Evolutionary conservation across 2,888 invertebrate genomes (phyloP).

Genomic region (Cerastoderma edule): DNA sequence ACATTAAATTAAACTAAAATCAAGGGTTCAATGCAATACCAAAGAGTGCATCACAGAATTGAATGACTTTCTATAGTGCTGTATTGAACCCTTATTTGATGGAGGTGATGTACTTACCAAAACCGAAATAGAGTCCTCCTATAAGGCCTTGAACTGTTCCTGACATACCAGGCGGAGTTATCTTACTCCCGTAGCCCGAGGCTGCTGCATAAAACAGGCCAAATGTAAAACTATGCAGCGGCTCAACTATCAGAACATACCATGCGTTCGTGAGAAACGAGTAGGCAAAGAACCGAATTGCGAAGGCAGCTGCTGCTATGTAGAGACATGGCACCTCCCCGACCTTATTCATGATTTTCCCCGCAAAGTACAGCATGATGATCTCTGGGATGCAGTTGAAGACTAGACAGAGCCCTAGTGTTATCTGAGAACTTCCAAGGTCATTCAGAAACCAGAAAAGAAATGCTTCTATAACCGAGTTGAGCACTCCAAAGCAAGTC

Average conservation of each 20-base stretch:
- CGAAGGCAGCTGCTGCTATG: constrained; percentile 91
- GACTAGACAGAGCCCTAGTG: constrained; percentile 77
- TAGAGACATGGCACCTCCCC: constrained; percentile 92
- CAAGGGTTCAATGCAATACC: too few species aligned
- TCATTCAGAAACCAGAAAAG: constrained; percentile 91
- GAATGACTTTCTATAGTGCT: too few species aligned
- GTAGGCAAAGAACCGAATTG: constrained; percentile 92
- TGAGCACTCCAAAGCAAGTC: constrained; percentile 92
- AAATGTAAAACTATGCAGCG: constrained; percentile 94
- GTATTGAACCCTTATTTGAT: too few species aligned
- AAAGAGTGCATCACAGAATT: too few species aligned
- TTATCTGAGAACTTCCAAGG: constrained; percentile 68
- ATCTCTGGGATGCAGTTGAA: constrained; percentile 76
- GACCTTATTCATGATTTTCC: constrained; percentile 91
- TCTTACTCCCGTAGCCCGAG: constrained; percentile 92
- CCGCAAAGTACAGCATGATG: constrained; percentile 89
- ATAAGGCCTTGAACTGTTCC: constrained; percentile 94
- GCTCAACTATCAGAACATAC: constrained; percentile 93
- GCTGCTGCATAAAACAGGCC: constrained; percentile 97
- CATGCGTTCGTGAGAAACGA: constrained; percentile 92
- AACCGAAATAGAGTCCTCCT: constrained; percentile 94
- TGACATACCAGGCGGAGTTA: constrained; percentile 92
- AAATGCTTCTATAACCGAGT: constrained; percentile 95
- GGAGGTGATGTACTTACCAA: constrained; percentile 86
- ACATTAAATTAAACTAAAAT: too few species aligned